Conservation (phyloP, 2,797 vertebrate species). For the Periparus ater region DNA sequence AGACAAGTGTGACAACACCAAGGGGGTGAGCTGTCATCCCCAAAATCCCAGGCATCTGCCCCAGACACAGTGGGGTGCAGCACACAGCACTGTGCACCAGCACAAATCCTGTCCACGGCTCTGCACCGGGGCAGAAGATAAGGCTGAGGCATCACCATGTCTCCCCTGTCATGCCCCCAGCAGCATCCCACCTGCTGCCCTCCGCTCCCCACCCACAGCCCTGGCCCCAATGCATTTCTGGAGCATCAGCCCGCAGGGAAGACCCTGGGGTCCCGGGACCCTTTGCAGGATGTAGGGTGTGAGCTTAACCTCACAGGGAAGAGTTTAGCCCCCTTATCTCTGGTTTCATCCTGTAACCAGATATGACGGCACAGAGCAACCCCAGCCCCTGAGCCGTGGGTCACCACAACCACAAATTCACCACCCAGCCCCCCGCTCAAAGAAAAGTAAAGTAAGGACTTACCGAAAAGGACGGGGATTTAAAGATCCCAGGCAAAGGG, state of each 20-base stretch:
- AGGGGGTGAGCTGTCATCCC: background rate
- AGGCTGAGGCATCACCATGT: background rate
- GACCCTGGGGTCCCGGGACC: background rate
- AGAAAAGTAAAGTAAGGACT: slow-evolving; percentile 59
- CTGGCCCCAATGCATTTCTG: background rate
- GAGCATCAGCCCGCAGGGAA: background rate
- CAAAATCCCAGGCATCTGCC: background rate
- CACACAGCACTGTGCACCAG: background rate
- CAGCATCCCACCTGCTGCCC: background rate
- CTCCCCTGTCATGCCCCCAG: background rate
- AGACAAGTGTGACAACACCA: accelerated
- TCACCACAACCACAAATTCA: background rate
- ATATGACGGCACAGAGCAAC: background rate
- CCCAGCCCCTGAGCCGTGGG: background rate
- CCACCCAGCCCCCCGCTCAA: background rate
- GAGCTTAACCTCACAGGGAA: background rate
- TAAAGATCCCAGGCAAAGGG: background rate
- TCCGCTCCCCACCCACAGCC: background rate
- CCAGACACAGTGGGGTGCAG: accelerated
- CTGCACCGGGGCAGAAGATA: background rate
- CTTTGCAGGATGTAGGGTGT: background rate
- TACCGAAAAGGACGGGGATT: slow-evolving; percentile 53
- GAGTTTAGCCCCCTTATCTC: background rate
- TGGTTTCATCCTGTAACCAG: background rate
- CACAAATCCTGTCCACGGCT: background rate